Percentiles rank a stretch among this genome's conserved stretches.
Evolutionary conservation across 2,888 invertebrate species (phyloP).

Genomic region (Melikaiella ostensackeni): DNA sequence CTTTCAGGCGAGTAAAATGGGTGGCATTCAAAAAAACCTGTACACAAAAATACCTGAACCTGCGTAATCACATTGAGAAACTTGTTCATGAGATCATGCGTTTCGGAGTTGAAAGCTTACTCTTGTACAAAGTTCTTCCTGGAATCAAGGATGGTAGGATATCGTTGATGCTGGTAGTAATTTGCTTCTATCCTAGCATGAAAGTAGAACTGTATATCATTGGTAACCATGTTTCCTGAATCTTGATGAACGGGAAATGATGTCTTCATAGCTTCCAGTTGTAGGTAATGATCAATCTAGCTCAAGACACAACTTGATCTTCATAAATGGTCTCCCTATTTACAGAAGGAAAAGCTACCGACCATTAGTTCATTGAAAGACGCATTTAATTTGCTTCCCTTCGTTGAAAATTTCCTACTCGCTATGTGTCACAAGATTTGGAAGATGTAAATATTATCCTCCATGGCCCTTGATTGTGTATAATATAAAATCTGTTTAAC

Average conservation of each 20-base stretch:
- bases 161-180: not conserved
- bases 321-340: not conserved
- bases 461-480: too few relatives aligned
- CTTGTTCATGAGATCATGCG: not conserved
- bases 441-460: too few relatives aligned
- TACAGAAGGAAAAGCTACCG: too few relatives aligned
- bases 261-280: not conserved
- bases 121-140: not conserved
- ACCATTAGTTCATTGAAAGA: too few relatives aligned
- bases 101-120: not conserved
- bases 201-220: not conserved
- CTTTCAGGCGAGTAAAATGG: not conserved
- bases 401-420: not conserved
- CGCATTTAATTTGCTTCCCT: not conserved
- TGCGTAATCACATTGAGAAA: not conserved
- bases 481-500: too few relatives aligned
- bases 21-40: not conserved
- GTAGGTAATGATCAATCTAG: not conserved
- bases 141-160: not conserved
- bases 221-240: not conserved
- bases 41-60: not conserved
- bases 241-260: not conserved
- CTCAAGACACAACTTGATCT: not conserved
- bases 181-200: not conserved
- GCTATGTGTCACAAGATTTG: too few relatives aligned